phyloP scores from a whole-genome alignment of 2,888 invertebrate species.

The Acholoe squamosa region DNA sequence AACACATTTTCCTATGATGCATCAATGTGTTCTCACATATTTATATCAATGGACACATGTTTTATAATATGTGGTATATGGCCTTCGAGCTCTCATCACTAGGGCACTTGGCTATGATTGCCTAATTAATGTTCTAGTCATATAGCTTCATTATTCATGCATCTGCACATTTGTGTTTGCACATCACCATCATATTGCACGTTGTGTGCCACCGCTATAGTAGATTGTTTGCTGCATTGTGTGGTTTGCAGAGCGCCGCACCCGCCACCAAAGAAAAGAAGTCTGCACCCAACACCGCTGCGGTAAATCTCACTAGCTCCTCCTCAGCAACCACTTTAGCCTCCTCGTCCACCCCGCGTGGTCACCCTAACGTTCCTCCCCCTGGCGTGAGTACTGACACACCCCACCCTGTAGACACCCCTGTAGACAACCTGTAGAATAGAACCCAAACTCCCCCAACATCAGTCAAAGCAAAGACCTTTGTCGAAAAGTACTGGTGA shows the following conservation, averaged over 20 bases:
- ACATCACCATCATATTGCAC: background rate
- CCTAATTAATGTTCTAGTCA: too few species aligned
- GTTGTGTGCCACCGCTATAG: background rate
- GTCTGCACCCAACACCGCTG: constrained; percentile 74
- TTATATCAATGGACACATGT: too few species aligned
- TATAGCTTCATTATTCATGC: background rate
- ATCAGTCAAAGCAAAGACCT: too few species aligned
- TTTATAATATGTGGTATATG: too few species aligned
- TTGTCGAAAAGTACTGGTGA: too few species aligned
- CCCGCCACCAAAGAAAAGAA: constrained; percentile 72
- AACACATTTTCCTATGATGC: too few species aligned
- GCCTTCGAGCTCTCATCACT: too few species aligned
- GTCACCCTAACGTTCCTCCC: constrained; percentile 48
- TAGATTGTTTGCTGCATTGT: constrained; percentile 3
- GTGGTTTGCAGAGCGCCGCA: constrained; percentile 60
- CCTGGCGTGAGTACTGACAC: constrained; percentile 58
- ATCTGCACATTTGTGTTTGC: background rate
- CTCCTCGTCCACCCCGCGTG: background rate
- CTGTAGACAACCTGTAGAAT: too few species aligned
- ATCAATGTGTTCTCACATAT: too few species aligned
- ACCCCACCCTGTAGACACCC: background rate
- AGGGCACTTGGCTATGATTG: too few species aligned
- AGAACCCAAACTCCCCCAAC: too few species aligned
- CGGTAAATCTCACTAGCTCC: constrained; percentile 75
- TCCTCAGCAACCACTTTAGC: constrained; percentile 11